Conservation (phyloP, 2,113 vertebrate species). For the Carassius carassius region DNA sequence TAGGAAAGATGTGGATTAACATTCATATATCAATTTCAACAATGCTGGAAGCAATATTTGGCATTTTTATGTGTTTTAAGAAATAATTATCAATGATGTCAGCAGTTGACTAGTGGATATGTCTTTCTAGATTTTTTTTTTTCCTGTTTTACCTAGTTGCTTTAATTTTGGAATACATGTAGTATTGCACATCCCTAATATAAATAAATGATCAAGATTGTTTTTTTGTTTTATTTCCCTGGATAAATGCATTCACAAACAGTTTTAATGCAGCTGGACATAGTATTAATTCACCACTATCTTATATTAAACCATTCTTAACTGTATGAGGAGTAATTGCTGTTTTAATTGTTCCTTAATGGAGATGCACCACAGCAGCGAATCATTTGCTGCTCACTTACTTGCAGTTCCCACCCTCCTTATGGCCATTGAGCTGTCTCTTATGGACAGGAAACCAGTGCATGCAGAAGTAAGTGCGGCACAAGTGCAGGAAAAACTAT, state of each 20-base stretch:
- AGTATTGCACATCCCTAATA: neutral
- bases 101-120: too few relatives aligned
- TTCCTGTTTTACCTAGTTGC: too few relatives aligned
- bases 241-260: neutral
- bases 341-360: conserved; percentile 7
- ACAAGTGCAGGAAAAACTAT: neutral
- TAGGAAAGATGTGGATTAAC: neutral
- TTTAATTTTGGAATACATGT: neutral
- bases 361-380: neutral
- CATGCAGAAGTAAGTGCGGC: conserved; percentile 36
- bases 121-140: too few relatives aligned
- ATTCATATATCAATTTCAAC: neutral
- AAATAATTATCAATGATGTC: too few relatives aligned
- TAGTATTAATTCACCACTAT: neutral
- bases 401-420: conserved; percentile 37
- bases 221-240: neutral
- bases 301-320: neutral
- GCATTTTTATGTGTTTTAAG: neutral
- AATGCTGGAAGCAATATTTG: neutral
- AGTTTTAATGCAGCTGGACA: neutral
- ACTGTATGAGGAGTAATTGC: neutral
- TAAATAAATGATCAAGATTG: neutral
- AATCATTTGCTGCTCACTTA: conserved; percentile 27
- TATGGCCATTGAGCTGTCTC: conserved; percentile 31
- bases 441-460: conserved; percentile 33